Conservation (phyloP, 2,888 invertebrate species). For the Cheilosia pagana region DNA sequence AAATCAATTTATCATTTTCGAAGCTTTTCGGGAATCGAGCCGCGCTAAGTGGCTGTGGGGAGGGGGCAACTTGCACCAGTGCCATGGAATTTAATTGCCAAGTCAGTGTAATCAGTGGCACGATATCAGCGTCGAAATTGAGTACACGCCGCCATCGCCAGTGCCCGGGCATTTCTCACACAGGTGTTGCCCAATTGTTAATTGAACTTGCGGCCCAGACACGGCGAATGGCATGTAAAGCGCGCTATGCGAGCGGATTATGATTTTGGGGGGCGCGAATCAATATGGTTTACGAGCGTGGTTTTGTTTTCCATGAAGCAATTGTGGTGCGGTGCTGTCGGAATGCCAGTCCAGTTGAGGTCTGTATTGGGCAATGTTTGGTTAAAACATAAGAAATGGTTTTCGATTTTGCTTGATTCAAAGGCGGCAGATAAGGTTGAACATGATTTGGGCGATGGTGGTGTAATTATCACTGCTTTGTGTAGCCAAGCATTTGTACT, state of each 20-base stretch:
- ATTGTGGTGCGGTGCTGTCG: slow-evolving; percentile 6
- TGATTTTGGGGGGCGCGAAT: slow-evolving; percentile 50
- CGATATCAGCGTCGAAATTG: slow-evolving; percentile 58
- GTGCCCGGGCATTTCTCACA: slow-evolving; percentile 44
- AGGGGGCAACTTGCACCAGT: neutral
- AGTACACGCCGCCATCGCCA: slow-evolving; percentile 21
- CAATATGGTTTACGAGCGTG: slow-evolving; percentile 36
- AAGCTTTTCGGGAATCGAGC: slow-evolving; percentile 59
- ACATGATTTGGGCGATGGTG: slow-evolving; percentile 26
- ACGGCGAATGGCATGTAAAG: slow-evolving; percentile 9
- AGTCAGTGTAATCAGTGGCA: slow-evolving; percentile 54
- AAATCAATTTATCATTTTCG: slow-evolving; percentile 69
- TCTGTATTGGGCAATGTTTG: slow-evolving; percentile 42
- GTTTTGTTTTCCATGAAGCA: slow-evolving; percentile 15
- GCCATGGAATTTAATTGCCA: slow-evolving; percentile 52
- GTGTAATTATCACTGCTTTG: slow-evolving; percentile 40
- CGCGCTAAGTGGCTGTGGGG: slow-evolving; percentile 23
- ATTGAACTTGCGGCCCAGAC: slow-evolving; percentile 38
- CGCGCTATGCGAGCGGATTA: slow-evolving; percentile 28
- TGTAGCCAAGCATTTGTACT: slow-evolving; percentile 17
- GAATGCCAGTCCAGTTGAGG: slow-evolving; percentile 45
- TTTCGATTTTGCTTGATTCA: slow-evolving; percentile 17
- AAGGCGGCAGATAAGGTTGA: slow-evolving; percentile 35
- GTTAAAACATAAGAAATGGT: slow-evolving; percentile 13
- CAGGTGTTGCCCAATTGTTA: slow-evolving; percentile 65